These are phyloP conservation scores for Caloenas nicobarica DNA, from an alignment of 2,113 vertebrate species.

Conservation along the genomic window DNA sequence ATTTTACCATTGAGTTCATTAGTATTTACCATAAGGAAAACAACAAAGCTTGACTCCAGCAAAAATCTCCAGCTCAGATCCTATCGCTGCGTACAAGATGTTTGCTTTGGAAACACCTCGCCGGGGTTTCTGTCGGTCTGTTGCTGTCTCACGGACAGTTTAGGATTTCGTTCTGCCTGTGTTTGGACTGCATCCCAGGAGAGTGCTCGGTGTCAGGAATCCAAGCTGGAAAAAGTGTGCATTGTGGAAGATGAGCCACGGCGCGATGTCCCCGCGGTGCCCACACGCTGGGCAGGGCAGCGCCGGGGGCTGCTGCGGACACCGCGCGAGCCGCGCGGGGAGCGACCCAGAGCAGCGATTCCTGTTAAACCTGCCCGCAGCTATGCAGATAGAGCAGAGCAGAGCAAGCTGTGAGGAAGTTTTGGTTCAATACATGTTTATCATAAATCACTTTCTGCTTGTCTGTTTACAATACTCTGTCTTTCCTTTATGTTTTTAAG, in stretches of 20 bases:
- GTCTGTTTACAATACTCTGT: not conserved
- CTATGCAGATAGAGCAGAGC: not conserved
- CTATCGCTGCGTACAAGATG: not conserved
- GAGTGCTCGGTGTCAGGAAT: slow-evolving; percentile 35
- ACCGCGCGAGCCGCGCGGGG: not conserved
- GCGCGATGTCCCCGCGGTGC: not conserved
- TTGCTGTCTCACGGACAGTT: slow-evolving; percentile 39
- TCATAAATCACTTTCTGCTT: slow-evolving; percentile 28
- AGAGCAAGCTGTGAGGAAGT: not conserved
- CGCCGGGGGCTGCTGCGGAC: not conserved
- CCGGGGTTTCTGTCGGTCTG: slow-evolving; percentile 9
- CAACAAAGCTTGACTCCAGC: slow-evolving; percentile 17
- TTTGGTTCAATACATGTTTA: not conserved
- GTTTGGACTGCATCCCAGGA: slow-evolving; percentile 27
- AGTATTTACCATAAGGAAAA: slow-evolving; percentile 49
- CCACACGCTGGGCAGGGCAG: not conserved
- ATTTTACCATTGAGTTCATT: slow-evolving; percentile 57
- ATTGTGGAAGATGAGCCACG: slow-evolving; percentile 9
- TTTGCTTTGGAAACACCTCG: slow-evolving; percentile 67
- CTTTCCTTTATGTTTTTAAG: not conserved
- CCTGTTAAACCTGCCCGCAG: not conserved
- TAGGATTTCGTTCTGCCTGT: slow-evolving; percentile 42
- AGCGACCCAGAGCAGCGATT: not conserved
- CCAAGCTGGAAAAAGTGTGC: slow-evolving; percentile 22
- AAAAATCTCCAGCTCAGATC: slow-evolving; percentile 27